Conservation (phyloP, 2,113 vertebrate genomes). For the Elaphurus davidianus region DNA sequence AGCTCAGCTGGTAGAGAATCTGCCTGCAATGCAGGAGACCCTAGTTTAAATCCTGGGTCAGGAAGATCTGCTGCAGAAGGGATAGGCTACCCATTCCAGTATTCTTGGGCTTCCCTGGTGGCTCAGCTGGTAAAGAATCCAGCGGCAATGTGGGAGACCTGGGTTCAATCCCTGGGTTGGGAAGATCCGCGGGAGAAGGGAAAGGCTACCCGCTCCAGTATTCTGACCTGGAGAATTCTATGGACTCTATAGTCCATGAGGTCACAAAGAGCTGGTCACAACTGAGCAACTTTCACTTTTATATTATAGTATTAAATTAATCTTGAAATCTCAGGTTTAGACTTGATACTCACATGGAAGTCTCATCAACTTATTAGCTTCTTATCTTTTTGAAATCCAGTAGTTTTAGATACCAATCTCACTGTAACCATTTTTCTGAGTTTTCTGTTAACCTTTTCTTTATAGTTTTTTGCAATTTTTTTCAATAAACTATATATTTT, state of each 20-base stretch:
- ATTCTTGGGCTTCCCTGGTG: background rate
- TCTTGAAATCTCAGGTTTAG: background rate
- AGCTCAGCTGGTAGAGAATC: background rate
- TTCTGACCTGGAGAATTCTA: background rate
- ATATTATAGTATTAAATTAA: background rate
- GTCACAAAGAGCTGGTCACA: background rate
- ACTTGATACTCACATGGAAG: background rate
- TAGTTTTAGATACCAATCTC: background rate
- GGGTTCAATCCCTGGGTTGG: background rate
- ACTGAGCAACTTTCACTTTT: background rate
- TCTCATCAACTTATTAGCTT: background rate
- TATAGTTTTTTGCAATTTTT: background rate
- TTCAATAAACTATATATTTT: background rate
- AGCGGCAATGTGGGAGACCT: fast-evolving
- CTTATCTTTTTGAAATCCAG: background rate
- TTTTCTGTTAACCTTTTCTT: background rate
- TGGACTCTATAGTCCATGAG: background rate
- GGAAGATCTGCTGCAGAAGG: background rate
- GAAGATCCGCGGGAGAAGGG: background rate
- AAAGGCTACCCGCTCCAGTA: background rate
- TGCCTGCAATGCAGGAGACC: background rate
- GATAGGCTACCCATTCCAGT: background rate
- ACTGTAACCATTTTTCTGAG: background rate
- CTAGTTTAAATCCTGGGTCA: background rate
- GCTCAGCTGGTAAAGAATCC: background rate